A percentile compares a stretch with the other conserved stretches of the same genome.
Conservation (phyloP, 2,888 invertebrate species). For the Andrena trimmerana region DNA sequence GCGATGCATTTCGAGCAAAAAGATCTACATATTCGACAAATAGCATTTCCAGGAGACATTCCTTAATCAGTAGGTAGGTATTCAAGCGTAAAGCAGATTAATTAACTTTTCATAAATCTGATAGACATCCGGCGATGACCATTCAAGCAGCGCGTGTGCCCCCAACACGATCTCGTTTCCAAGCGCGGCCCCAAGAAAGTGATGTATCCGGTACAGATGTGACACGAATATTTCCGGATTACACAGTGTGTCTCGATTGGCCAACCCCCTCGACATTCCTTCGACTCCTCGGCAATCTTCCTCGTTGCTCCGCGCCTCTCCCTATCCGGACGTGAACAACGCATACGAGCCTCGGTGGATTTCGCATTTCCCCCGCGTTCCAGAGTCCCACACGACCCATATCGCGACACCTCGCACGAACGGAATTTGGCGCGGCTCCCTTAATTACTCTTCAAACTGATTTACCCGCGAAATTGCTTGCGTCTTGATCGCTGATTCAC, state of each 20-base stretch:
- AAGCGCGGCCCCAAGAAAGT: conserved; percentile 39
- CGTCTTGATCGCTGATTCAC: conserved; percentile 5
- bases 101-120: neutral
- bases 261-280: conserved; percentile 27
- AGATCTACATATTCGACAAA: no score
- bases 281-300: conserved; percentile 6
- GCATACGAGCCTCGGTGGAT: neutral
- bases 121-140: neutral
- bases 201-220: conserved; percentile 65
- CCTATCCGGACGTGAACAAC: no score
- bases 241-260: conserved; percentile 45
- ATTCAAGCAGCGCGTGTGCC: neutral
- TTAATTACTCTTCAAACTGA: conserved; percentile 23
- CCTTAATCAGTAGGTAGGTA: no score
- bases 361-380: neutral
- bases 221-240: conserved; percentile 66
- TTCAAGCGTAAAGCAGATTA: neutral
- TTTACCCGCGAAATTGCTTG: neutral
- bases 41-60: no score
- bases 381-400: conserved; percentile 47
- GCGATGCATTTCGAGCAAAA: no score
- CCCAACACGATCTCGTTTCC: conserved; percentile 1
- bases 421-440: conserved; percentile 42
- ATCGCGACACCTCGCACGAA: conserved; percentile 43
- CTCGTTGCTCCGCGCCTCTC: neutral